phyloP scores from a whole-genome alignment of 1,140 invertebrate genomes.

The Conus betulinus region DNA sequence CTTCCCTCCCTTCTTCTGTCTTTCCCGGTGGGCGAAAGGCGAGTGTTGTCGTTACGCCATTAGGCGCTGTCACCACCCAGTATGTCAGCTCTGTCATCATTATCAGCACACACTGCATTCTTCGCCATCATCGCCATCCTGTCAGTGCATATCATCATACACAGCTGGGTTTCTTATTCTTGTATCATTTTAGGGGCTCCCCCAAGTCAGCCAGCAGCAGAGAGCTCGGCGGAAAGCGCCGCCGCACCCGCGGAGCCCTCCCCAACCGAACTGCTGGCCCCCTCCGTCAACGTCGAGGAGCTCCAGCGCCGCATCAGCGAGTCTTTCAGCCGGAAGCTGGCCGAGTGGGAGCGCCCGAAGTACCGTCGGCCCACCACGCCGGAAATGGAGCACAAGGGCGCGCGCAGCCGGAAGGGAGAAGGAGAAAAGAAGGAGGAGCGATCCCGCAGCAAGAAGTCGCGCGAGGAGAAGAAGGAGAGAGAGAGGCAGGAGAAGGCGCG shows the following conservation, averaged over 20 bases:
- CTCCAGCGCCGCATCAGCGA: slow-evolving; percentile 83
- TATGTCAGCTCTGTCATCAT: too few relatives aligned
- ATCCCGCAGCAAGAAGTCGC: slow-evolving; percentile 62
- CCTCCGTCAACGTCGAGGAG: slow-evolving; percentile 74
- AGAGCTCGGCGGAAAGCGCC: background rate
- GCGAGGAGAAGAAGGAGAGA: slow-evolving; percentile 65
- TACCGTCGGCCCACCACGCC: slow-evolving; percentile 53
- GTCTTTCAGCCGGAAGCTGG: slow-evolving; percentile 84
- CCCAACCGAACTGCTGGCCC: slow-evolving; percentile 41
- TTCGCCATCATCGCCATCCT: too few relatives aligned
- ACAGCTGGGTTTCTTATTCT: too few relatives aligned
- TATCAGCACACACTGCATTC: too few relatives aligned
- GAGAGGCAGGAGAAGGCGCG: slow-evolving; percentile 61
- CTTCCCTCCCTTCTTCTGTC: background rate
- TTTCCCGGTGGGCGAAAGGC: too few relatives aligned
- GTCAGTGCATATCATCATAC: too few relatives aligned
- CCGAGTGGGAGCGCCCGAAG: slow-evolving; percentile 82
- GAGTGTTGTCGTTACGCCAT: too few relatives aligned
- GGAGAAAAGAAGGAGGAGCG: slow-evolving; percentile 56
- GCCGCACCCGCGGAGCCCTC: slow-evolving; percentile 3
- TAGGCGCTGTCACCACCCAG: too few relatives aligned
- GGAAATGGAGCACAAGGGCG: slow-evolving; percentile 51
- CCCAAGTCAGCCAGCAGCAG: background rate
- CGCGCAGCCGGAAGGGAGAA: background rate
- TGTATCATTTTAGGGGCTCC: background rate